Conservation (phyloP, 2,113 vertebrate species). For the Nothobranchius furzeri region DNA sequence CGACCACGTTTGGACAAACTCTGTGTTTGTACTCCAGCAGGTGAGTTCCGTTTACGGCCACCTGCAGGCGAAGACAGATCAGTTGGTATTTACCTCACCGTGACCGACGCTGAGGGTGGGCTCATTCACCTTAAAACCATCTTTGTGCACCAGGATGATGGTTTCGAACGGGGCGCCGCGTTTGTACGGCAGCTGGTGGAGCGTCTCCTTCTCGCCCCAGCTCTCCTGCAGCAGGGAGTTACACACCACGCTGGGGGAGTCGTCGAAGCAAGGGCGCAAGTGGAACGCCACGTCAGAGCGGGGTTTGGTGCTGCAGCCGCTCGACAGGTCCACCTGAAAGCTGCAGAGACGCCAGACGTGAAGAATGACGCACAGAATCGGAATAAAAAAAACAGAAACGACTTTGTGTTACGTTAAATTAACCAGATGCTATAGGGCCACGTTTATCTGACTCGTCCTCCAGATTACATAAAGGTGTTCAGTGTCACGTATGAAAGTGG, state of each 20-base stretch:
- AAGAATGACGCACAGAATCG: too few relatives aligned
- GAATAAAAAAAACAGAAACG: too few relatives aligned
- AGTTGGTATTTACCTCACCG: not conserved
- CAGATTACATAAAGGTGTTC: too few relatives aligned
- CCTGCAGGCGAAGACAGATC: conserved; percentile 73
- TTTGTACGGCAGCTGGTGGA: conserved; percentile 87
- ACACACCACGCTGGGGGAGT: conserved; percentile 83
- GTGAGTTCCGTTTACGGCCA: conserved; percentile 89
- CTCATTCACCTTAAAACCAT: conserved; percentile 88
- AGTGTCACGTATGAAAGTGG: too few relatives aligned
- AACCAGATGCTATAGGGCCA: too few relatives aligned
- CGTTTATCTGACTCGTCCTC: too few relatives aligned
- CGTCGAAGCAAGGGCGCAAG: conserved; percentile 90
- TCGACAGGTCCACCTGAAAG: conserved; percentile 93
- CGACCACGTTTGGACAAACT: conserved; percentile 81
- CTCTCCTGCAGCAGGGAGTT: conserved; percentile 86
- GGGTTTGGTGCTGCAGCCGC: conserved; percentile 88
- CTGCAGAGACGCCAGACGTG: conserved; percentile 61
- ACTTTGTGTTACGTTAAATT: too few relatives aligned
- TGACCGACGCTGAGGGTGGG: rapidly evolving
- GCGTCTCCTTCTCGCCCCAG: conserved; percentile 90
- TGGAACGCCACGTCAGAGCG: conserved; percentile 90
- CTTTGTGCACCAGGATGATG: conserved; percentile 84
- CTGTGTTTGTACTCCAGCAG: conserved; percentile 88
- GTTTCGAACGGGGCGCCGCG: conserved; percentile 89